These are phyloP conservation scores for Dryocosmus kuriphilus DNA, from an alignment of 2,888 invertebrate genomes.

Conservation along the genomic window DNA sequence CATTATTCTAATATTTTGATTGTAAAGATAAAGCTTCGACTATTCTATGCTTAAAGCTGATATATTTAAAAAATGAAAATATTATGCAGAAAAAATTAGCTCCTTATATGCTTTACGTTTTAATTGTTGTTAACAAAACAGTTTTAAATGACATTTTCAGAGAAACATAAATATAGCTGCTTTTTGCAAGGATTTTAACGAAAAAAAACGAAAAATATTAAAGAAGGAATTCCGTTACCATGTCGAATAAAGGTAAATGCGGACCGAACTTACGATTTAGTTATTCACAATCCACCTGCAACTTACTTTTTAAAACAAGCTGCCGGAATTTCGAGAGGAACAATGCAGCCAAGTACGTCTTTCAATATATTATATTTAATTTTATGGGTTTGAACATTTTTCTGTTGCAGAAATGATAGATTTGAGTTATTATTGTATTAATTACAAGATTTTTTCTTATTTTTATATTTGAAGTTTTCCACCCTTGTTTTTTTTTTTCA, in stretches of 20 bases:
- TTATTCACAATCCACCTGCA: slow-evolving; percentile 92
- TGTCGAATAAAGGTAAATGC: slow-evolving; percentile 89
- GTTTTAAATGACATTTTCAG: slow-evolving; percentile 79
- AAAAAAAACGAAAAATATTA: slow-evolving; percentile 91
- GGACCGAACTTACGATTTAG: slow-evolving; percentile 90
- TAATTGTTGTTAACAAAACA: neutral
- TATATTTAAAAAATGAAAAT: too few relatives aligned
- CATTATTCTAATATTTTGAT: too few relatives aligned
- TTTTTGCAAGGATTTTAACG: slow-evolving; percentile 99
- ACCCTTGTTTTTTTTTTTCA: neutral
- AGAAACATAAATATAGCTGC: slow-evolving; percentile 96
- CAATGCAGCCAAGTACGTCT: slow-evolving; percentile 82
- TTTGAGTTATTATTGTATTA: neutral
- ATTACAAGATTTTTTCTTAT: neutral
- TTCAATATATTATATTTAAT: neutral
- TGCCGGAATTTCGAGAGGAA: slow-evolving; percentile 92
- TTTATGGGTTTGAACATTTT: neutral
- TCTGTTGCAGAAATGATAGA: neutral
- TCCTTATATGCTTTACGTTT: neutral
- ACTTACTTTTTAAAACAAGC: slow-evolving; percentile 95
- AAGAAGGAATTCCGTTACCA: slow-evolving; percentile 94
- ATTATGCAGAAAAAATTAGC: too few relatives aligned
- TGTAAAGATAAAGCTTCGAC: too few relatives aligned
- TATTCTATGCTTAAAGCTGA: too few relatives aligned
- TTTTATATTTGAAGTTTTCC: neutral